Conservation (phyloP, 2,888 invertebrate genomes). For the Ormyrus nitidulus region DNA sequence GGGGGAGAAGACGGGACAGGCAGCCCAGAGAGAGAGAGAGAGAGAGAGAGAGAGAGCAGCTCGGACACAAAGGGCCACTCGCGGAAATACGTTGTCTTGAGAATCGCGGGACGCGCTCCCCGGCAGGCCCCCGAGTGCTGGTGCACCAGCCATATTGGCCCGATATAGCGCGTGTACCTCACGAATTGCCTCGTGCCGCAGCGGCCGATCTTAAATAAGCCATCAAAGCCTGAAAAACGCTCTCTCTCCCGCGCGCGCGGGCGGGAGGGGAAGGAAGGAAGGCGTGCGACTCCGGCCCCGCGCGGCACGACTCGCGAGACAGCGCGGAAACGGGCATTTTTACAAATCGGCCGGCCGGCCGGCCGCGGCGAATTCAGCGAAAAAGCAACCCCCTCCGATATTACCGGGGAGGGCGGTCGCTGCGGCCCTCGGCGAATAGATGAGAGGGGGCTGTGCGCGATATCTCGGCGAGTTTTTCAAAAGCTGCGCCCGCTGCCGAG, state of each 20-base stretch:
- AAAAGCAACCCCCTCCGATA: neutral
- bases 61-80: constrained; percentile 46
- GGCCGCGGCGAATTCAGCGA: too few relatives aligned
- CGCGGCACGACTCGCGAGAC: constrained; percentile 21
- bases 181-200: constrained; percentile 50
- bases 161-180: constrained; percentile 37
- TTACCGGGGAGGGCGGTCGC: constrained; percentile 25
- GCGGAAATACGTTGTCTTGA: constrained; percentile 52
- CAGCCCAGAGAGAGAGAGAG: too few relatives aligned
- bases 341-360: too few relatives aligned
- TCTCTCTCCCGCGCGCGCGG: too few relatives aligned
- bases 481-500: neutral
- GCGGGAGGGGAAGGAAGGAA: neutral
- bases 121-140: neutral
- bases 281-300: too few relatives aligned
- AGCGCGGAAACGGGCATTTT: neutral
- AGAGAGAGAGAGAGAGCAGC: too few relatives aligned
- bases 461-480: too few relatives aligned
- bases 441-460: too few relatives aligned
- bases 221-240: constrained; percentile 7
- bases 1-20: too few relatives aligned
- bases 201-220: constrained; percentile 43
- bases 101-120: constrained; percentile 21
- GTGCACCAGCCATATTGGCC: constrained; percentile 4
- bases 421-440: too few relatives aligned